Base-by-base conservation (phyloP, 2,888 invertebrate genomes). In the Meliscaeva auricollis region DNA sequence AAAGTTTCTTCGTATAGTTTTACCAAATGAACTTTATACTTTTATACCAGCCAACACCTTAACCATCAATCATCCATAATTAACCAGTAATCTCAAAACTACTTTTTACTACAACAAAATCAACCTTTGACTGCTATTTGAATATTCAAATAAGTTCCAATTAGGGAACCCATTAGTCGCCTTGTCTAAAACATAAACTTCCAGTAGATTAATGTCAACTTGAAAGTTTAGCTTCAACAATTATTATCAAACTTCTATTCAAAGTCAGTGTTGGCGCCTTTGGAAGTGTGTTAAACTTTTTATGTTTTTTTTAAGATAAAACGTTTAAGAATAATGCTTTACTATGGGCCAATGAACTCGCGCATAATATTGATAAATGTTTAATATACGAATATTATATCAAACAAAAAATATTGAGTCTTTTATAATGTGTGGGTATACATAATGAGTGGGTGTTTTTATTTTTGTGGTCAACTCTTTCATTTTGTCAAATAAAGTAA, bases 61-160 rank as follows among this genome's bases (percentile, higher is more conserved):
- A 26, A 13, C 6, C 26, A 52, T 30, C 26, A 52, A 52, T 52
- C 26, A 52, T 3, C 26, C 52, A 52, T 52, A 52, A 52, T 30
- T 52, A n/a, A 30, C 26, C 7, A 52, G n/a, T 52, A 26, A 52
- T 52, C 26, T 52, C 8, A 52, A 52, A 22, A 26, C 26, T n/a
- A 22, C 26, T 50, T 22, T 13, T 52, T 52, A n/a, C n/a, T 26
- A 26, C n/a, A 52, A 26, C 52, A 26, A 11, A 56, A 35, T 56
- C 17, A 17, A 56, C 35, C 56, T 35, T 35, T 56, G 17, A 32
- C 2, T 2, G 32, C 5, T 17, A 56, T 56, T 56, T 56, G 15
- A 56, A 56, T 35, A 56, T 56, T 56, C 56, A 56, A 56, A 56
- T 56, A 35, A 56, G 35, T 35, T 35, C 56, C 35, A 56, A 56